These are phyloP conservation scores for Numenius arquata DNA, from an alignment of 2,113 vertebrate species.

Conservation along the genomic window DNA sequence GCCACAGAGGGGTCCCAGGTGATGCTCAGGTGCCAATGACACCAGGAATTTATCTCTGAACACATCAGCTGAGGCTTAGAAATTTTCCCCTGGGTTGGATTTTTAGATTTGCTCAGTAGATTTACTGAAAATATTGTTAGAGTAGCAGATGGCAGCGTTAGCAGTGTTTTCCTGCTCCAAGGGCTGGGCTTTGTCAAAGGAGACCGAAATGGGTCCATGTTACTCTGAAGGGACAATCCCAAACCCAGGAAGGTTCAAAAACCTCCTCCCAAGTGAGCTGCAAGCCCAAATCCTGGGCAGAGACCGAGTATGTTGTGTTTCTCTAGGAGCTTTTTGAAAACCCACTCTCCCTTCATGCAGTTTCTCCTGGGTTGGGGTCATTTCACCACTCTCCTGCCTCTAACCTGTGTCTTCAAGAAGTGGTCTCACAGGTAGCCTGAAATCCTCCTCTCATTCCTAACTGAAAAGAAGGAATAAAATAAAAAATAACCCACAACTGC, in stretches of 20 bases:
- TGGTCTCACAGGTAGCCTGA: not conserved
- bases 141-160: not conserved
- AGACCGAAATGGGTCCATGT: not conserved
- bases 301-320: accelerated
- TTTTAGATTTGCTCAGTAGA: not conserved
- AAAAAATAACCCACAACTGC: not conserved
- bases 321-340: not conserved
- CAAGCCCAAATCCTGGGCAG: not conserved
- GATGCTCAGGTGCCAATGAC: not conserved
- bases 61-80: not conserved
- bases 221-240: not conserved
- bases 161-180: not conserved
- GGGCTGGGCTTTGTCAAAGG: not conserved
- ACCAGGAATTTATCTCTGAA: not conserved
- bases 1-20: not conserved
- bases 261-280: not conserved
- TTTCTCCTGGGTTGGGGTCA: not conserved
- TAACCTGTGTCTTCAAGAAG: not conserved
- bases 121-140: not conserved
- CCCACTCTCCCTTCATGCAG: not conserved
- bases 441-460: not conserved
- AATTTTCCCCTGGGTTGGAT: not conserved
- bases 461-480: not conserved
- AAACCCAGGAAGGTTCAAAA: not conserved
- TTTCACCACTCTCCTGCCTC: not conserved